Conservation (phyloP, 2,888 invertebrate genomes). For the Macrophya annulata region DNA sequence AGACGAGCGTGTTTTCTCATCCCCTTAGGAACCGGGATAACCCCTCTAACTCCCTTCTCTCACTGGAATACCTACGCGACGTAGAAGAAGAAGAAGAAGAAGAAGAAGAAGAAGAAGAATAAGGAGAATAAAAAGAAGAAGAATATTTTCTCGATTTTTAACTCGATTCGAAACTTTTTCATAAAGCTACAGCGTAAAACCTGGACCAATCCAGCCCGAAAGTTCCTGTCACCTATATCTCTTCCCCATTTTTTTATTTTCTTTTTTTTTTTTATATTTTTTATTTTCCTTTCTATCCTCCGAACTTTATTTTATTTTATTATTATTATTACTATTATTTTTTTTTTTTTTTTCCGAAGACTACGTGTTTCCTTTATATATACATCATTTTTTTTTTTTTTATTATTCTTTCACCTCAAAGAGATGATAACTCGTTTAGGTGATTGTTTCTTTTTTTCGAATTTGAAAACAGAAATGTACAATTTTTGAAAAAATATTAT, state of each 20-base stretch:
- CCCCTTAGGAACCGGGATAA: slow-evolving; percentile 63
- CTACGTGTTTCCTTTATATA: slow-evolving; percentile 18
- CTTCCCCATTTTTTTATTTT: slow-evolving; percentile 55
- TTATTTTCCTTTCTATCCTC: slow-evolving; percentile 56
- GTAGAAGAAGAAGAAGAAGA: background rate
- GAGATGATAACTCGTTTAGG: background rate
- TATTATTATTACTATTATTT: too few species aligned
- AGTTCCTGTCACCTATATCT: slow-evolving; percentile 47
- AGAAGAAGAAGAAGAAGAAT: background rate
- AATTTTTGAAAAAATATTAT: background rate
- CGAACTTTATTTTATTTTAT: background rate
- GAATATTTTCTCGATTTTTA: slow-evolving; percentile 53
- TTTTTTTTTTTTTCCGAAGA: background rate
- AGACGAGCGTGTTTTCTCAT: slow-evolving; percentile 57
- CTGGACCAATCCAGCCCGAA: slow-evolving; percentile 14
- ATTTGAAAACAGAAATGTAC: background rate
- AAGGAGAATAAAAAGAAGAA: slow-evolving; percentile 12
- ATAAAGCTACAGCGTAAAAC: slow-evolving; percentile 33
- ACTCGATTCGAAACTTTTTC: slow-evolving; percentile 56
- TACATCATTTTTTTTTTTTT: slow-evolving; percentile 14
- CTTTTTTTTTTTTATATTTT: slow-evolving; percentile 55
- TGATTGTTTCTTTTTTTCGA: background rate
- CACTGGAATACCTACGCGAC: background rate
- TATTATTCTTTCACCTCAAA: background rate
- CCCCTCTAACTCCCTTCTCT: slow-evolving; percentile 55